Percentiles rank a stretch among this genome's conserved stretches.
phyloP scores from a whole-genome alignment of 2,113 vertebrate genomes.

The Rhabdomys dilectus region DNA sequence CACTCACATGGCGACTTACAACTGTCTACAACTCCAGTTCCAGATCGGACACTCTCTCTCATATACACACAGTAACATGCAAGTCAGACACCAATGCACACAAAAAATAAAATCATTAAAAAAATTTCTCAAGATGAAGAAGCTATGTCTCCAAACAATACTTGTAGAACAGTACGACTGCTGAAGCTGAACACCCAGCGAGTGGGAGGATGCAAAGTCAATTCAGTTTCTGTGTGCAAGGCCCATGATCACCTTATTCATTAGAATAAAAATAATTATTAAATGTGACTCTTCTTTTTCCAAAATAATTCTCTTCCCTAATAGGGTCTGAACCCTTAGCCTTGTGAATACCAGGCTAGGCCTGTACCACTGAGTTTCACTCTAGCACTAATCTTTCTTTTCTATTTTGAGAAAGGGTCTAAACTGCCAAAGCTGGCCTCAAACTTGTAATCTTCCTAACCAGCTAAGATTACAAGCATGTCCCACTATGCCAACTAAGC shows the following conservation, averaged over 20 bases:
- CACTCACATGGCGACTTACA: neutral
- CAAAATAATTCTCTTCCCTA: neutral
- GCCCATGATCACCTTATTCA: neutral
- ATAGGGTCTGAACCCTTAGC: neutral
- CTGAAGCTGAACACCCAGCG: neutral
- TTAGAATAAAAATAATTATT: conserved; percentile 4
- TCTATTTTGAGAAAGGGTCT: neutral
- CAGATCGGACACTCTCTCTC: neutral
- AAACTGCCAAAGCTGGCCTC: neutral
- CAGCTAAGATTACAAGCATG: neutral
- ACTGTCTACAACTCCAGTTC: neutral
- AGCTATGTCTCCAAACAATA: conserved; percentile 13
- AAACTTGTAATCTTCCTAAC: neutral
- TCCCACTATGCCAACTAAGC: neutral
- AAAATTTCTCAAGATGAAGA: neutral
- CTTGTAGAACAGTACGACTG: neutral
- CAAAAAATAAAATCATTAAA: neutral
- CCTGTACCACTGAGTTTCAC: neutral
- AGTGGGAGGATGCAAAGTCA: neutral
- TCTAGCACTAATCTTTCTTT: neutral
- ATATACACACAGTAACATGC: neutral
- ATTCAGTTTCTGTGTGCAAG: conserved; percentile 47
- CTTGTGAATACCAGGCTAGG: neutral
- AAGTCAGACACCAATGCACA: too few species aligned
- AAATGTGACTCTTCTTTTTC: neutral